phyloP scores from a whole-genome alignment of 1,140 invertebrate species.

The Megalonaias nervosa region DNA sequence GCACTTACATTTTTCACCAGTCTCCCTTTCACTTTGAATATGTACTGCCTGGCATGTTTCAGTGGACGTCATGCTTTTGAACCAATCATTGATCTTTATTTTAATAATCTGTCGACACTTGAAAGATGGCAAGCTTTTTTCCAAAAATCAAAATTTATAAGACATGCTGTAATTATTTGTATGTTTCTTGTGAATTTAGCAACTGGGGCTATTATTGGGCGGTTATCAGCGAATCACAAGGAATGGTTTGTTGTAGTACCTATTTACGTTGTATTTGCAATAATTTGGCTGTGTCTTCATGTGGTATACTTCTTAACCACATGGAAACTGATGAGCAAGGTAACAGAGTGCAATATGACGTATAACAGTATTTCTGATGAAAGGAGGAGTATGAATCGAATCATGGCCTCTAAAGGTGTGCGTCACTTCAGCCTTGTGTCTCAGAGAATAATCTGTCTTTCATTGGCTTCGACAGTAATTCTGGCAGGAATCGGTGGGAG shows the following conservation, averaged over 20 bases:
- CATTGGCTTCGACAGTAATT: slow-evolving; percentile 58
- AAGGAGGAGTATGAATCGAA: slow-evolving; percentile 57
- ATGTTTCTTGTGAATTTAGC: slow-evolving; percentile 54
- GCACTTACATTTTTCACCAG: slow-evolving; percentile 50
- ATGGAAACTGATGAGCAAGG: slow-evolving; percentile 67
- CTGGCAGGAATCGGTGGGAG: slow-evolving; percentile 62
- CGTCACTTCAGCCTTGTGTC: slow-evolving; percentile 68
- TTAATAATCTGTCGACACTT: slow-evolving; percentile 57
- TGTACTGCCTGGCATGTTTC: slow-evolving; percentile 62
- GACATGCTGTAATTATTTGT: slow-evolving; percentile 50
- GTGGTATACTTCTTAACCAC: slow-evolving; percentile 57
- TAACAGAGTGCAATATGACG: slow-evolving; percentile 63
- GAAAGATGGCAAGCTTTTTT: slow-evolving; percentile 65
- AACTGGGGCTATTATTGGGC: slow-evolving; percentile 50
- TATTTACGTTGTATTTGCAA: slow-evolving; percentile 54
- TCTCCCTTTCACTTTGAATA: slow-evolving; percentile 50
- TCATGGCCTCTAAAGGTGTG: slow-evolving; percentile 68
- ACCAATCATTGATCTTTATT: slow-evolving; percentile 64
- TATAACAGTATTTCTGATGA: slow-evolving; percentile 52
- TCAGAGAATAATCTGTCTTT: slow-evolving; percentile 58
- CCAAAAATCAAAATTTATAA: slow-evolving; percentile 41
- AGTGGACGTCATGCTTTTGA: slow-evolving; percentile 59
- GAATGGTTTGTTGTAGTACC: slow-evolving; percentile 70
- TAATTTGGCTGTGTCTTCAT: slow-evolving; percentile 66
- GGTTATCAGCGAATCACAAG: slow-evolving; percentile 60